phyloP scores from a whole-genome alignment of 2,888 invertebrate species.

The Drosophila meridionalis region DNA sequence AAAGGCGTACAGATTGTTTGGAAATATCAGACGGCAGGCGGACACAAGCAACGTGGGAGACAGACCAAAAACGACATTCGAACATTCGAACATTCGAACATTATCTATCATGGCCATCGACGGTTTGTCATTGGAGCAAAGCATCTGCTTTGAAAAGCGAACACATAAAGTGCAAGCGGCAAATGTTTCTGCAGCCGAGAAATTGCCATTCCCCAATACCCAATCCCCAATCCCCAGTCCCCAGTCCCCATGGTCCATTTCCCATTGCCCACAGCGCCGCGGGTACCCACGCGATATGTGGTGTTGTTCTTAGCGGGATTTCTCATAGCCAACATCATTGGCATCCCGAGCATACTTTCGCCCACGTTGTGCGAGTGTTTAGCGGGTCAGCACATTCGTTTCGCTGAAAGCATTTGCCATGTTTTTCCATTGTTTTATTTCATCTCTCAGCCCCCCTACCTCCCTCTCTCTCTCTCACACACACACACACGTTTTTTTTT shows the following conservation, averaged over 20 bases:
- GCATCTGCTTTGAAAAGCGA: not conserved
- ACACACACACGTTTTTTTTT: not conserved
- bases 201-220: constrained; percentile 14
- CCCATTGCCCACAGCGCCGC: constrained; percentile 20
- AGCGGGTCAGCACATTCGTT: constrained; percentile 29
- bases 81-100: not conserved
- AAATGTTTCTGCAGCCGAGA: constrained; percentile 11
- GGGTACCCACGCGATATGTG: constrained; percentile 29
- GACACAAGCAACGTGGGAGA: not conserved
- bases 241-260: not conserved
- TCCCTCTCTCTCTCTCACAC: not conserved
- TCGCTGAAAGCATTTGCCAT: constrained; percentile 19
- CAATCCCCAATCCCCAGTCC: not conserved
- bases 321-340: constrained; percentile 9
- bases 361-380: constrained; percentile 11
- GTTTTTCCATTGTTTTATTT: constrained; percentile 4
- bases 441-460: not conserved
- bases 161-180: constrained; percentile 1
- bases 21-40: not conserved
- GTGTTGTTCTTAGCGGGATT: constrained; percentile 21
- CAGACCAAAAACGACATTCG: not conserved
- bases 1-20: constrained; percentile 59
- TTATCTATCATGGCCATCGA: constrained; percentile 19
- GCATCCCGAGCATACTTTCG: not conserved
- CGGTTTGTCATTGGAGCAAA: constrained; percentile 1